Conservation (phyloP, 2,797 vertebrate species). For the Acanthurus tractus region DNA sequence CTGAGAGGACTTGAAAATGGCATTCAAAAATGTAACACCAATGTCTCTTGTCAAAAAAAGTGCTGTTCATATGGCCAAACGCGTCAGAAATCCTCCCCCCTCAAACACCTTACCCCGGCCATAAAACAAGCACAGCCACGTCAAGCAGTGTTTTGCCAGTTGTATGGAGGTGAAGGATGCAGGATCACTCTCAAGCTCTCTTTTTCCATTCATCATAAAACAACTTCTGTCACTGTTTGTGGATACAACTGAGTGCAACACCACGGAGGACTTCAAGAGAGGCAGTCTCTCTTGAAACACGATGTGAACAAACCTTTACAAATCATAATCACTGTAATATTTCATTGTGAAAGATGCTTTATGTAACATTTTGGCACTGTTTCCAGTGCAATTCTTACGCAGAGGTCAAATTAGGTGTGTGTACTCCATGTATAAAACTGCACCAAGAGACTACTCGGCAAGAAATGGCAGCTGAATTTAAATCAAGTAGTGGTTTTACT, state of each 20-base stretch:
- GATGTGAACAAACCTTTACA: too few species aligned
- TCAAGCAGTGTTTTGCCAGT: neutral
- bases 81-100: neutral
- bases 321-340: too few species aligned
- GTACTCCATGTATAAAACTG: too few species aligned
- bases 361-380: too few species aligned
- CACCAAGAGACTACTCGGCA: too few species aligned
- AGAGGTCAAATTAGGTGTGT: too few species aligned
- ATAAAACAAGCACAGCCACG: neutral
- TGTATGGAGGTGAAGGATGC: neutral
- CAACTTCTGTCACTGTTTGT: neutral
- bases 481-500: too few species aligned
- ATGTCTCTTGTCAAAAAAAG: neutral
- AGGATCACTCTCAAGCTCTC: neutral
- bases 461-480: too few species aligned
- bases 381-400: too few species aligned
- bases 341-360: too few species aligned
- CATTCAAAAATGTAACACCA: neutral
- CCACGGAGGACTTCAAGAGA: neutral
- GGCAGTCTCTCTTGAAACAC: too few species aligned
- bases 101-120: neutral
- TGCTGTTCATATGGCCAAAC: neutral
- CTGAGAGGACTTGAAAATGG: neutral
- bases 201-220: too few species aligned
- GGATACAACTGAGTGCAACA: neutral